phyloP scores from a whole-genome alignment of 2,113 vertebrate genomes.

The Proteles cristata region DNA sequence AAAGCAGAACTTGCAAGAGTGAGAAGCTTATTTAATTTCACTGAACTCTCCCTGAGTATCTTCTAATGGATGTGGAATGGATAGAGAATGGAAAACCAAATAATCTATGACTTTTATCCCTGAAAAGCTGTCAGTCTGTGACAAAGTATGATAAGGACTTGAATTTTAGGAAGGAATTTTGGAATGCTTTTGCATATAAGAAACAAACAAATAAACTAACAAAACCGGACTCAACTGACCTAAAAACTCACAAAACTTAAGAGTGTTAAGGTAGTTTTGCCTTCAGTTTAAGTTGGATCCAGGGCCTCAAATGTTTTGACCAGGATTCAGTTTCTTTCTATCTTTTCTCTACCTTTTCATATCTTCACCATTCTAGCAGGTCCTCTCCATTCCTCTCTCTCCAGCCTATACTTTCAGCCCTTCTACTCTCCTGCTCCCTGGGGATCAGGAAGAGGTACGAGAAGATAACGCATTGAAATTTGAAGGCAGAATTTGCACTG shows the following conservation, averaged over 20 bases:
- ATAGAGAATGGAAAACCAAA: not conserved
- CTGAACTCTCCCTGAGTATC: not conserved
- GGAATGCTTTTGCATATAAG: not conserved
- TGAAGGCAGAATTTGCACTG: not conserved
- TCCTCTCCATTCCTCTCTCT: not conserved
- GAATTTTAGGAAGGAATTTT: not conserved
- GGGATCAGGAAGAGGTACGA: not conserved
- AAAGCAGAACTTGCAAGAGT: not conserved
- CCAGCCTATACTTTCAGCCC: not conserved
- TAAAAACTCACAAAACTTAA: not conserved
- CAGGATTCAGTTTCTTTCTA: not conserved
- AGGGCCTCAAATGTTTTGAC: not conserved
- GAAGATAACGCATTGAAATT: not conserved
- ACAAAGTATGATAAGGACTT: not conserved
- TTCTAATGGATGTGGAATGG: not conserved
- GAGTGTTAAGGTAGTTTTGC: not conserved
- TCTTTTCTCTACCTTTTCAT: not conserved
- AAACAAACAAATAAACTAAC: not conserved
- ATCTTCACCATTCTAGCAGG: not conserved
- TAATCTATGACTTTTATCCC: not conserved
- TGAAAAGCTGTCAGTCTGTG: not conserved
- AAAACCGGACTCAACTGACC: not conserved
- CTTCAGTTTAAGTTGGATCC: not conserved
- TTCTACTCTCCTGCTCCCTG: not conserved
- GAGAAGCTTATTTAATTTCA: constrained; percentile 23